Conservation (phyloP, 2,113 vertebrate genomes). For the Pholis gunnellus region DNA sequence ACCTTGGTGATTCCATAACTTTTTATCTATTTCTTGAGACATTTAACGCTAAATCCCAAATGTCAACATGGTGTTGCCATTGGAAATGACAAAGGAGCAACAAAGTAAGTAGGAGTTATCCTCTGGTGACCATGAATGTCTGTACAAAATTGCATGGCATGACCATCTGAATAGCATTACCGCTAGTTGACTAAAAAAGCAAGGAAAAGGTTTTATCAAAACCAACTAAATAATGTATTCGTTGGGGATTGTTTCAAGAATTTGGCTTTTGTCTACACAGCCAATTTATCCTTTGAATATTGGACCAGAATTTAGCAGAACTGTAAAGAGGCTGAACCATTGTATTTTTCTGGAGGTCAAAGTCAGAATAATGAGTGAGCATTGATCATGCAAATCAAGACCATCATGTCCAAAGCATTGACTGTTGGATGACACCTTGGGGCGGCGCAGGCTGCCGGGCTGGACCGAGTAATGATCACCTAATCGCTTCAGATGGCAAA, state of each 20-base stretch:
- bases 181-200: neutral
- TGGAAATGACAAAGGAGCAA: neutral
- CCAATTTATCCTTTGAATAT: neutral
- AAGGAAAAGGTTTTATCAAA: neutral
- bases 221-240: neutral
- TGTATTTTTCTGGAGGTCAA: constrained; percentile 33
- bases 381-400: constrained; percentile 56
- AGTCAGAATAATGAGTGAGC: constrained; percentile 44
- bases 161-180: neutral
- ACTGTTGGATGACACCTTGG: constrained; percentile 31
- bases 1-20: neutral
- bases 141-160: neutral
- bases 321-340: neutral
- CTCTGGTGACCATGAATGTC: neutral
- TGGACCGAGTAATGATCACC: constrained; percentile 22
- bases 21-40: neutral
- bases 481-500: constrained; percentile 30
- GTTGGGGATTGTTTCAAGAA: neutral
- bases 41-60: neutral
- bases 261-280: neutral
- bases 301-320: neutral
- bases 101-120: neutral
- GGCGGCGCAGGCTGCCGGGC: constrained; percentile 8
- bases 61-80: neutral
- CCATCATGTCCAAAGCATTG: constrained; percentile 20